phyloP scores from a whole-genome alignment of 2,113 vertebrate species.

The Xenotilapia caudafasciata region DNA sequence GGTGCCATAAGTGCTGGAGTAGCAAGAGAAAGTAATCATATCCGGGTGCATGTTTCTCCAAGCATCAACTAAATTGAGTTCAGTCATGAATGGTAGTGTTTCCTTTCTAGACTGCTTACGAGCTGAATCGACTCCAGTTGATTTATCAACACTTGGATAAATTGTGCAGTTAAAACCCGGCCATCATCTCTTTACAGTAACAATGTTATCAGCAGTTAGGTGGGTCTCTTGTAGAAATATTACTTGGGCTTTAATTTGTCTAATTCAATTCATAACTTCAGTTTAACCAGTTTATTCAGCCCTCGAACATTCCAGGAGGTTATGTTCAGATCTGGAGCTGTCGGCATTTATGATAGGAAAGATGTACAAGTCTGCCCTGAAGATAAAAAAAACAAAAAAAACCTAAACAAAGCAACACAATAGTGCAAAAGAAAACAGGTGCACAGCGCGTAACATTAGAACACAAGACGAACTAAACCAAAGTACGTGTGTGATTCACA shows the following conservation, averaged over 20 bases:
- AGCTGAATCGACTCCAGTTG: neutral
- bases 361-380: neutral
- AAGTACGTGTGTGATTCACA: fast-evolving
- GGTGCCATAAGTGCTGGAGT: fast-evolving
- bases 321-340: neutral
- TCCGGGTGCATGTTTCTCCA: neutral
- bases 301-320: neutral
- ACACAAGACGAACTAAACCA: neutral
- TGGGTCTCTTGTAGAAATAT: neutral
- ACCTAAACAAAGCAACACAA: neutral
- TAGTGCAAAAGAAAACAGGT: neutral
- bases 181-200: neutral
- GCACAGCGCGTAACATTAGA: neutral
- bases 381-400: neutral
- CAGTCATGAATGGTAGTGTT: neutral
- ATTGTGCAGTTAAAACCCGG: neutral
- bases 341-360: neutral
- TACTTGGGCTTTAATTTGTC: neutral
- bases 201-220: neutral
- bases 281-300: neutral
- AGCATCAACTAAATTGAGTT: neutral
- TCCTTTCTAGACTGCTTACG: neutral
- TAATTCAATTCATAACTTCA: fast-evolving
- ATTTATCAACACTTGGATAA: neutral
- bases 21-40: neutral